Evolutionary conservation across 2,888 invertebrate species (phyloP).

Genomic region (Athalia cordata): DNA sequence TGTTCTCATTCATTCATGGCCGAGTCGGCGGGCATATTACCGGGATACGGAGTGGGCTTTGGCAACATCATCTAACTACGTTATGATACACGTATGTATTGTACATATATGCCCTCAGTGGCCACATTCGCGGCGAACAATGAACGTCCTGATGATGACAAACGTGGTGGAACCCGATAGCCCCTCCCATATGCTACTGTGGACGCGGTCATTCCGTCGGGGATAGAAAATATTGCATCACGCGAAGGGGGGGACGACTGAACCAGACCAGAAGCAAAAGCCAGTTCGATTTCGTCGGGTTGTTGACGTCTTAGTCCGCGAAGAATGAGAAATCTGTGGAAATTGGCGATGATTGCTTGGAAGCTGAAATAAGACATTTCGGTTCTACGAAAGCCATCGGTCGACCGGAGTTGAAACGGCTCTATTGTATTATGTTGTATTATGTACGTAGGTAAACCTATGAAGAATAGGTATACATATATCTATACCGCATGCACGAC

Average conservation of each 20-base stretch:
- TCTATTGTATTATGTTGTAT: neutral
- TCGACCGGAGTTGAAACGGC: neutral
- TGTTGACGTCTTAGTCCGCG: neutral
- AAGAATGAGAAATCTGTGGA: neutral
- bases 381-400: neutral
- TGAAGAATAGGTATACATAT: too few species aligned
- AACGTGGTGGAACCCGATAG: constrained; percentile 71
- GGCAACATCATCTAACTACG: too few species aligned
- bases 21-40: too few species aligned
- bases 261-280: too few species aligned
- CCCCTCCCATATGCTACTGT: constrained; percentile 66
- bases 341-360: neutral
- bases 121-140: constrained; percentile 60
- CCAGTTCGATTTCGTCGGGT: neutral
- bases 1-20: too few species aligned
- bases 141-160: constrained; percentile 71
- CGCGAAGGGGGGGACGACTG: too few species aligned
- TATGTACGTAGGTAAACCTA: neutral
- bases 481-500: too few species aligned
- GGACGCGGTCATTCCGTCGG: constrained; percentile 45
- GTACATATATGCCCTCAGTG: constrained; percentile 20
- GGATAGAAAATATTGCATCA: neutral
- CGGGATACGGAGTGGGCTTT: constrained; percentile 2
- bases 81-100: too few species aligned
- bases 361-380: neutral